Base-by-base conservation (phyloP, 2,888 invertebrate genomes). In the Exocentrus adspersus region DNA sequence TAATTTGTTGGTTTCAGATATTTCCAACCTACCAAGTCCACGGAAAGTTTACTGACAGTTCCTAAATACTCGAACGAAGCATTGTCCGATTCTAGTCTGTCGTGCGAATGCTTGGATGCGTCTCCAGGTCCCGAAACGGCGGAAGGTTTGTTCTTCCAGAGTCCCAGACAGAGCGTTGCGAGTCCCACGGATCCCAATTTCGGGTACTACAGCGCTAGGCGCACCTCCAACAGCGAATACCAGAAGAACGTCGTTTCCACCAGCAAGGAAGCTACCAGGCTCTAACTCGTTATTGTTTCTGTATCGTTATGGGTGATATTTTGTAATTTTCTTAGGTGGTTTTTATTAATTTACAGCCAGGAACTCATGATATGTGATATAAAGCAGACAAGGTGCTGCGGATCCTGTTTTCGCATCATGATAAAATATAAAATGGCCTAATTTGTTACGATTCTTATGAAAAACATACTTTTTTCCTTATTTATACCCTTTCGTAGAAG, bases 11-110 rank as follows among this genome's bases (percentile, higher is more conserved):
- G 2, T 51, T 51, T 1, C 52, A 70, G 70, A 46, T 80, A 88
- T 80, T 82, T 89, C 79, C 82, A 89, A 79, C 81, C 92, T 0
- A 92, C 91, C 1, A 93, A 94, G 79, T 93, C 93, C 0, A 92
- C 93, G 0, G 93, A 94, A 80, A 93, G 91, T 78, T 84, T 94
- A 16, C 84, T 91, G 16, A 86, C 91, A 43, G 87, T 89, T 14
- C 86, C 90, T 1, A 89, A 89, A 70, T 89, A 89, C 77, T 87
- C 87, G 58, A 87, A 87, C 67, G 81, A 86, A 67, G 86, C 86
- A 50, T 85, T 88, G 0, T 86, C 89, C 0, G 91, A 92, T 75
- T 89, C 89, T 1, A 88, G 89, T 75, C 79, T 89, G 4, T 90
- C 90, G 59, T 92, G 92, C 78, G 92, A 92, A 64, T 92, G 92